These are phyloP conservation scores for Arbacia lixula DNA, from an alignment of 53 echinoderm and acorn worm genomes.

Conservation along the genomic window DNA sequence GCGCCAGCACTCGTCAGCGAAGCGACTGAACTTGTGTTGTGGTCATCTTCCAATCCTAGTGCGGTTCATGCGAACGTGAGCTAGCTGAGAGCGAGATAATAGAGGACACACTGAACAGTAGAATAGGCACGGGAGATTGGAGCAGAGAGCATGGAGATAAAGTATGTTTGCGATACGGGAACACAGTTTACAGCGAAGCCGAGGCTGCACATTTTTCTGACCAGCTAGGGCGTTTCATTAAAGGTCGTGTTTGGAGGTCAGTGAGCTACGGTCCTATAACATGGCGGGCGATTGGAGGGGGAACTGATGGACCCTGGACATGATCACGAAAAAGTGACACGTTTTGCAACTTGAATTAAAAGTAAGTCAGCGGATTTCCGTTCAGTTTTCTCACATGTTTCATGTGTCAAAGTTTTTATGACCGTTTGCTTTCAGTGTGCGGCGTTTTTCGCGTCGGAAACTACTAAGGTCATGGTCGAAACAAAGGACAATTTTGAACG, in stretches of 20 bases:
- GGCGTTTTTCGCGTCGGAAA: background rate
- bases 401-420: background rate
- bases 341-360: conserved; percentile 1
- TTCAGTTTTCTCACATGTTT: background rate
- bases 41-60: too few relatives aligned
- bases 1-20: too few relatives aligned
- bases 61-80: too few relatives aligned
- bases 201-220: conserved; percentile 37
- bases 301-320: conserved; percentile 49
- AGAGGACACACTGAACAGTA: background rate
- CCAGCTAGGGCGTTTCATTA: conserved; percentile 56
- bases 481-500: background rate
- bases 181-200: background rate
- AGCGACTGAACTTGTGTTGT: too few relatives aligned
- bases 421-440: background rate
- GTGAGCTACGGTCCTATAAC: conserved; percentile 47
- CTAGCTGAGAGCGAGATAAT: background rate
- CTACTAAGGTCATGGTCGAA: conserved; percentile 28
- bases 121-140: conserved; percentile 7
- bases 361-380: conserved; percentile 31
- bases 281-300: conserved; percentile 53
- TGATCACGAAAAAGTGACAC: conserved; percentile 19
- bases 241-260: conserved; percentile 46
- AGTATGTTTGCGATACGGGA: too few relatives aligned
- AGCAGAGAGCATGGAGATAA: background rate